Conservation (phyloP, 2,888 invertebrate species). For the Heteromurus nitidus region DNA sequence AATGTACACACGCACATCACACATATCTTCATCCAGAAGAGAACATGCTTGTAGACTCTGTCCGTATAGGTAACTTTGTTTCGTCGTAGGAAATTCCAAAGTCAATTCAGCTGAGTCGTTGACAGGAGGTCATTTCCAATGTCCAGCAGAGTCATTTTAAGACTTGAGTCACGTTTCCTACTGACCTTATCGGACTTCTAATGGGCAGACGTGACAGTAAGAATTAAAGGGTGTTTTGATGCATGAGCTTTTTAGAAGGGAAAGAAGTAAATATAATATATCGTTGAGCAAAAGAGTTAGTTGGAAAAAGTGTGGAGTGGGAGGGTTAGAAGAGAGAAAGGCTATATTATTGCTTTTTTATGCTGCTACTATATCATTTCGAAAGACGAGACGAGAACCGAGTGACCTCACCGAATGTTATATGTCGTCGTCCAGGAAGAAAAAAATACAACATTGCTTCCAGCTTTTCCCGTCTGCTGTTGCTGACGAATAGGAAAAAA, state of each 20-base stretch:
- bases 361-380: background rate
- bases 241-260: conserved; percentile 18
- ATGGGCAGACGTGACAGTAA: conserved; percentile 67
- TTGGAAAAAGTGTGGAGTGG: no score
- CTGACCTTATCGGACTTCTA: conserved; percentile 67
- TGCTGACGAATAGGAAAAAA: conserved; percentile 17
- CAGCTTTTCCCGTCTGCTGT: background rate
- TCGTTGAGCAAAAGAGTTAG: no score
- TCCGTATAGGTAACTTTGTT: conserved; percentile 44
- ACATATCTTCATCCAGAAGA: background rate
- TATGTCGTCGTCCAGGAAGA: no score
- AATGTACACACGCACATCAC: background rate
- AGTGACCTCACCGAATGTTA: no score
- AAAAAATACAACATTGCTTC: no score
- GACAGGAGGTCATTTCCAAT: conserved; percentile 57
- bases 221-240: conserved; percentile 48
- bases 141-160: conserved; percentile 50
- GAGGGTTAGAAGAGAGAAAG: no score
- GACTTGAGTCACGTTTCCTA: conserved; percentile 63
- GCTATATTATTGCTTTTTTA: background rate
- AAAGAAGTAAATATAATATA: conserved; percentile 20
- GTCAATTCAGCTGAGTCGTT: conserved; percentile 53
- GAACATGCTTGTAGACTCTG: background rate
- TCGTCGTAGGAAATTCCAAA: conserved; percentile 14
- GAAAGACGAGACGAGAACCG: no score